A percentile compares a stretch with the other conserved stretches of the same genome.
Evolutionary conservation across 1,140 invertebrate species (phyloP).

Genomic region (Eriosoma lanigerum): DNA sequence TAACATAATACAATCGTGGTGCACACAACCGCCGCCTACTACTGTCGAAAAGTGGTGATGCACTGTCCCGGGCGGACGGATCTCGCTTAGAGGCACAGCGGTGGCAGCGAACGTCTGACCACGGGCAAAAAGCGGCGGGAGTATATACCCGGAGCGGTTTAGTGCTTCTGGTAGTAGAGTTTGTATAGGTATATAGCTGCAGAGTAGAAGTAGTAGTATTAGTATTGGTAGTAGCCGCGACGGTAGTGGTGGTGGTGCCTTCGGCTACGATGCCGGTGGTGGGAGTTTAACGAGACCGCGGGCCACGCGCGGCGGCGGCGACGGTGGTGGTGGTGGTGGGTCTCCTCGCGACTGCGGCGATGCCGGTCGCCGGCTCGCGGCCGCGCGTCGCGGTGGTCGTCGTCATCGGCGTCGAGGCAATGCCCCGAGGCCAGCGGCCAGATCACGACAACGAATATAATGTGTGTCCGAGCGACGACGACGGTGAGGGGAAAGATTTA

Average conservation of each 20-base stretch:
- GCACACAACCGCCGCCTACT: conserved; percentile 7
- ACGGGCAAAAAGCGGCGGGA: conserved; percentile 50
- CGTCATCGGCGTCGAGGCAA: conserved; percentile 25
- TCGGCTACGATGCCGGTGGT: conserved; percentile 5
- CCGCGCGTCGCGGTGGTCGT: conserved; percentile 40
- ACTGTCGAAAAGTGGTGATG: conserved; percentile 23
- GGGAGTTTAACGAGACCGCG: not conserved
- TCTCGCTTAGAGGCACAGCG: not conserved
- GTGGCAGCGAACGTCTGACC: conserved; percentile 26
- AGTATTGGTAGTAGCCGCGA: not conserved
- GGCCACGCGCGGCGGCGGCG: not conserved
- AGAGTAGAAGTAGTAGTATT: not conserved
- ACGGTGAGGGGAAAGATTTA: conserved; percentile 3
- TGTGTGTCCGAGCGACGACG: not conserved
- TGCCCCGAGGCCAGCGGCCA: conserved; percentile 35
- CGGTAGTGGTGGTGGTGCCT: not conserved
- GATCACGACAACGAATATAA: conserved; percentile 34
- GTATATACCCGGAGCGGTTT: conserved; percentile 35
- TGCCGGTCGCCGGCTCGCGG: conserved; percentile 35
- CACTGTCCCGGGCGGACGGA: not conserved
- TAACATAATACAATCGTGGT: too few species aligned
- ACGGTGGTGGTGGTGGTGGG: not conserved
- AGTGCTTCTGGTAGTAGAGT: conserved; percentile 36
- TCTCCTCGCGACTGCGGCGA: conserved; percentile 24
- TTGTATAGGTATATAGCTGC: too few species aligned